Evolutionary conservation across 2,888 invertebrate species (phyloP).

Genomic region (Sinohyriopsis cumingii): DNA sequence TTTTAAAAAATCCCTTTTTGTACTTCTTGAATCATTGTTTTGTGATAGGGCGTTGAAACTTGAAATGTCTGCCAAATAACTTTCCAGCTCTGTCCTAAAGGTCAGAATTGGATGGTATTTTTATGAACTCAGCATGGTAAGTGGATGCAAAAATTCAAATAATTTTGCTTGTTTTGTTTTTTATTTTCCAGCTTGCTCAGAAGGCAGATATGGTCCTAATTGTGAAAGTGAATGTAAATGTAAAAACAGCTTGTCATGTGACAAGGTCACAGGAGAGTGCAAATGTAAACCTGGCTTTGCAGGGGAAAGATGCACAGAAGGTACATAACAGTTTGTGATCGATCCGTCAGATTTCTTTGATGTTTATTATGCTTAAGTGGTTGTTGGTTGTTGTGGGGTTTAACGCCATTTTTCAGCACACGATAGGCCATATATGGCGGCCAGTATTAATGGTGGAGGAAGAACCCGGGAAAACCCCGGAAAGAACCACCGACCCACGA

Average conservation of each 20-base stretch:
- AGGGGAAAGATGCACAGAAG: constrained; percentile 83
- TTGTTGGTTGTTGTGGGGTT: too few relatives aligned
- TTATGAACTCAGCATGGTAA: constrained; percentile 1
- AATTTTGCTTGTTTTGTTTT: background rate
- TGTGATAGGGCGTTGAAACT: too few relatives aligned
- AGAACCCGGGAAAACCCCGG: too few relatives aligned
- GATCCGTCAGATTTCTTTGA: background rate
- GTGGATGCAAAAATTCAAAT: background rate
- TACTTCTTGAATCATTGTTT: too few relatives aligned
- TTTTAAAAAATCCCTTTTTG: too few relatives aligned
- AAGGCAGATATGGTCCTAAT: constrained; percentile 66
- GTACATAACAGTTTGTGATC: constrained; percentile 31
- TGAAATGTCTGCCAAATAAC: too few relatives aligned
- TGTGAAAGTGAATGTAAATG: constrained; percentile 69
- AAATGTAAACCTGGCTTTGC: constrained; percentile 72
- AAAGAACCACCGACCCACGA: too few relatives aligned
- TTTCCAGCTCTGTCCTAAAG: too few relatives aligned
- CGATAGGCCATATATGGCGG: too few relatives aligned
- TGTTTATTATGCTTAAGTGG: background rate
- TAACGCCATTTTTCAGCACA: too few relatives aligned
- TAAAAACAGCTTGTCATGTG: constrained; percentile 68
- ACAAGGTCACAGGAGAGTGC: constrained; percentile 74
- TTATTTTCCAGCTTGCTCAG: constrained; percentile 60
- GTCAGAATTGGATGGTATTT: constrained; percentile 83
- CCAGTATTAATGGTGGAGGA: too few relatives aligned